These are phyloP conservation scores for Aquatica leii DNA, from an alignment of 2,888 invertebrate species.

Conservation along the genomic window DNA sequence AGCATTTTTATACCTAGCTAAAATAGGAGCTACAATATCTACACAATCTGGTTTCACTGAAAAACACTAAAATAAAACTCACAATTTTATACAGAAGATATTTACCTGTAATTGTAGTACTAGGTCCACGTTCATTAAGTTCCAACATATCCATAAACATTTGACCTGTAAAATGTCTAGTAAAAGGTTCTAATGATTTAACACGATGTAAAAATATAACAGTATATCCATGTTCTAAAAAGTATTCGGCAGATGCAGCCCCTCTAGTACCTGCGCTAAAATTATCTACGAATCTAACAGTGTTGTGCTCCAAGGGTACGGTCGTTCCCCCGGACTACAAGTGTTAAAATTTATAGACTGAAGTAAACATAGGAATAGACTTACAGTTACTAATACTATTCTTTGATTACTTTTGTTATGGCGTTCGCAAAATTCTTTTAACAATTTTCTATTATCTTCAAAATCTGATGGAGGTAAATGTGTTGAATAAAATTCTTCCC, in stretches of 20 bases:
- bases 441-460: constrained; percentile 73
- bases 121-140: constrained; percentile 69
- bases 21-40: constrained; percentile 74
- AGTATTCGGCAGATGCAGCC: constrained; percentile 94
- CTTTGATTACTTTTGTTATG: constrained; percentile 73
- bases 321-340: constrained; percentile 93
- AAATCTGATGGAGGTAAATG: constrained; percentile 82
- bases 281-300: constrained; percentile 98
- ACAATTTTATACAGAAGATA: too few relatives aligned
- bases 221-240: constrained; percentile 85
- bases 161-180: constrained; percentile 83
- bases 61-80: constrained; percentile 10
- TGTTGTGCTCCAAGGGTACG: constrained; percentile 95
- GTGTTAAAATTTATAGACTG: constrained; percentile 29
- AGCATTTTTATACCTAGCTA: constrained; percentile 82
- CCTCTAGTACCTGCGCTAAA: constrained; percentile 98
- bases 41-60: constrained; percentile 78
- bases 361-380: constrained; percentile 52
- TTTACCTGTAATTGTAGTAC: constrained; percentile 71
- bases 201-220: constrained; percentile 94
- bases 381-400: constrained; percentile 82
- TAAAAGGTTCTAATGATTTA: constrained; percentile 91
- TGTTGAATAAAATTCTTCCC: constrained; percentile 86
- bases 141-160: constrained; percentile 83
- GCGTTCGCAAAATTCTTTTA: constrained; percentile 78